Base-by-base conservation (phyloP, 1,140 invertebrate species). In the Apocrypta bakeri region DNA sequence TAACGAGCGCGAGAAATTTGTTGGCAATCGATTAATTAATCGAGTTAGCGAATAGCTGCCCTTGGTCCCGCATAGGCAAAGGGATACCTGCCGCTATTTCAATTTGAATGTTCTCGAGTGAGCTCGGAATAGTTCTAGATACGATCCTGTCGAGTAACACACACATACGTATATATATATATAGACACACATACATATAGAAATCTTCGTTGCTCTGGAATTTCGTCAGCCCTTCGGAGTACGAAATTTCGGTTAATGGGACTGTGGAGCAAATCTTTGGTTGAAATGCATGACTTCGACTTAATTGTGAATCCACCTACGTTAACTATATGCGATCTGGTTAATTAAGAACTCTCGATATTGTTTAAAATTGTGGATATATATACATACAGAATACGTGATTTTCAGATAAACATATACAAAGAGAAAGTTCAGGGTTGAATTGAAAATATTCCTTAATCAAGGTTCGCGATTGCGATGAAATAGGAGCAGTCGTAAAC, bases 1-100 rank as follows among this genome's bases (percentile, higher is more conserved):
- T 79, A 79, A 79, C 76, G 40, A 79, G 76, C 64, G 40, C 56
- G 42, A 71, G 40, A 73, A 80, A 73, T 80, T 72, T n/a, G n/a
- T n/a, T n/a, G 29, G 37, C 78, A 71, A 63, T 63, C 78, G 69
- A 73, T 73, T 29, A 80, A 79, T 72, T 72, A 72, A 80, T 80
- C 31, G 48, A 80, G 31, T 73, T 63, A 42, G 7, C 24, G 66
- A 66, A 77, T 66, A 25, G 40, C 40, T 0, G 12, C 40, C 21
- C 37, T 56, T 42, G 37, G 63, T 66, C n/a, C 63, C 17, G 63
- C 9, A n/a, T n/a, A n/a, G 64, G 64, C 64, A 66, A 66, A 66
- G 64, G 64, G 61, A 40, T 31, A 27, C 63, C 64, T 1, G 64
- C 25, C 9, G 64, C 17, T 56, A 17, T 76, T 64, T 76, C 74